A percentile compares a stretch with the other conserved stretches of the same genome.
Evolutionary conservation across 2,113 vertebrate genomes (phyloP).

Genomic region (Leucopsar rothschildi): DNA sequence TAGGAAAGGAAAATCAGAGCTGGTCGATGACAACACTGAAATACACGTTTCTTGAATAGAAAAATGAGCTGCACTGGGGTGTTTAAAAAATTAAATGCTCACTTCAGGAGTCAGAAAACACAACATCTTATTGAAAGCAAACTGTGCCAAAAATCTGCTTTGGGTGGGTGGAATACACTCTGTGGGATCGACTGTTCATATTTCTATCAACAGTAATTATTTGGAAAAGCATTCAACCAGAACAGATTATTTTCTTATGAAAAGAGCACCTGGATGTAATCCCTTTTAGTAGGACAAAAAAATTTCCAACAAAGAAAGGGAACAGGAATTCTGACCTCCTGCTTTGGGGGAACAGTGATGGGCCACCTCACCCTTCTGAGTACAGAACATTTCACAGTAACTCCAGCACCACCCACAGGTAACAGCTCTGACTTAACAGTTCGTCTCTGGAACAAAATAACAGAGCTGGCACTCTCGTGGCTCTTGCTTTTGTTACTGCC

Average conservation of each 20-base stretch:
- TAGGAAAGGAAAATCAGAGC: neutral
- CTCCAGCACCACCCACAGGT: neutral
- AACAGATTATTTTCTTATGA: neutral
- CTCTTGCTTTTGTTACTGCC: neutral
- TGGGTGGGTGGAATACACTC: neutral
- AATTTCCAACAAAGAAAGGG: neutral
- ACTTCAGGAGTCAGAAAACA: neutral
- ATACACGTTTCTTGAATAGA: neutral
- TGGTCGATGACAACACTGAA: neutral
- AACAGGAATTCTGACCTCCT: neutral
- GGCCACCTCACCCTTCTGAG: neutral
- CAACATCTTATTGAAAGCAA: neutral
- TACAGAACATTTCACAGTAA: neutral
- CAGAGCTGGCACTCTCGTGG: neutral
- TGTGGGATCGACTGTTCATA: neutral
- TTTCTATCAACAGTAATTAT: constrained; percentile 1
- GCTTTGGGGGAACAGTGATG: neutral
- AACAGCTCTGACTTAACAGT: neutral
- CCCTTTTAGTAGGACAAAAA: neutral
- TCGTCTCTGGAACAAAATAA: neutral
- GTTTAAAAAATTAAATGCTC: neutral
- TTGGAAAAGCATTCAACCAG: neutral
- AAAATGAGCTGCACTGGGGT: neutral
- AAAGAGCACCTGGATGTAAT: neutral
- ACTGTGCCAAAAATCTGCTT: constrained; percentile 9